Evolutionary conservation across 1,140 invertebrate genomes (phyloP).

Genomic region (Zaprionus gabonicus): DNA sequence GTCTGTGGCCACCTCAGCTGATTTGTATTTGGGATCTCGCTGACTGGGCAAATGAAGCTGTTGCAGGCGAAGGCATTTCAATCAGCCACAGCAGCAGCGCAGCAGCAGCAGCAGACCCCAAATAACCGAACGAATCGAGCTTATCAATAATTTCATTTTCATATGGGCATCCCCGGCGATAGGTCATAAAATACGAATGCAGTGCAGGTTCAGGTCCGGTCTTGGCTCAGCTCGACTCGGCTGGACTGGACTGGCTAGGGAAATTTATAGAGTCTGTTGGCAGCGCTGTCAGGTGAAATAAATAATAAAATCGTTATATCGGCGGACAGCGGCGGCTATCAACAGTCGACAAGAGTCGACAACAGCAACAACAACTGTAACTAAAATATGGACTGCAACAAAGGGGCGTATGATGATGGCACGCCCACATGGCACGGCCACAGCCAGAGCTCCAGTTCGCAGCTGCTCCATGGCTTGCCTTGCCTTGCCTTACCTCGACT

Average conservation of each 20-base stretch:
- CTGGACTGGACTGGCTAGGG: constrained; percentile 55
- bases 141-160: constrained; percentile 79
- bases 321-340: constrained; percentile 60
- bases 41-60: constrained; percentile 63
- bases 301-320: constrained; percentile 84
- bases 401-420: constrained; percentile 72
- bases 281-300: constrained; percentile 83
- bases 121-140: constrained; percentile 27
- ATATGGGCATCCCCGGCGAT: constrained; percentile 57
- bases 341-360: constrained; percentile 42
- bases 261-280: constrained; percentile 84
- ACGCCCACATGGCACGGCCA: constrained; percentile 65
- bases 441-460: constrained; percentile 49
- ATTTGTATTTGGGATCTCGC: constrained; percentile 46
- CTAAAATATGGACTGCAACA: constrained; percentile 11
- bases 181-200: constrained; percentile 59
- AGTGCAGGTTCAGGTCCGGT: constrained; percentile 1
- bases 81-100: constrained; percentile 60
- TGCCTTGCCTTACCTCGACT: not conserved
- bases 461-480: constrained; percentile 24
- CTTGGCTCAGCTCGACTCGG: not conserved
- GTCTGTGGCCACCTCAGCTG: constrained; percentile 51
- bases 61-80: constrained; percentile 68
- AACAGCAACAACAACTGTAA: constrained; percentile 21
- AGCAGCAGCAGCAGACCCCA: constrained; percentile 42